A percentile compares a stretch with the other conserved stretches of the same genome.
Evolutionary conservation across 2,797 vertebrate genomes (phyloP).

Genomic region (Antrozous pallidus): DNA sequence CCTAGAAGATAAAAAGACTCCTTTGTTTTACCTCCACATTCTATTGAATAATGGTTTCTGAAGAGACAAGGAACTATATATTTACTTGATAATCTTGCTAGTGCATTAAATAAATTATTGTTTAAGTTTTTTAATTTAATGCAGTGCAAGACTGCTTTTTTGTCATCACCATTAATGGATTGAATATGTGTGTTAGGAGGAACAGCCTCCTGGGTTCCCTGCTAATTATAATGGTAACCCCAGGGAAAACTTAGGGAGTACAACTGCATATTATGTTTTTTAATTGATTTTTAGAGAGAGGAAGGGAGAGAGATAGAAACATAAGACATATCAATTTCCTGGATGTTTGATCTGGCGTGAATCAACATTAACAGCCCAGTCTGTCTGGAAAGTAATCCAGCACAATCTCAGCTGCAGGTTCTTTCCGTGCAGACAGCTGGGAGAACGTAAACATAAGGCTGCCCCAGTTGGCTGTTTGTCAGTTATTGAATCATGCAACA

Average conservation of each 20-base stretch:
- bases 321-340: neutral
- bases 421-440: neutral
- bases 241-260: neutral
- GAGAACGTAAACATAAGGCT: neutral
- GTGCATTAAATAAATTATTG: neutral
- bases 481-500: neutral
- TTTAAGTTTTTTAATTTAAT: neutral
- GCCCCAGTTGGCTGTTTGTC: conserved; percentile 42
- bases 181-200: neutral
- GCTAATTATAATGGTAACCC: neutral
- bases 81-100: neutral
- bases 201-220: neutral
- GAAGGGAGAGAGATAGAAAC: too few relatives aligned
- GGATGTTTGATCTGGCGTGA: neutral
- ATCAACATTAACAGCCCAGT: neutral
- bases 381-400: neutral
- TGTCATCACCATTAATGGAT: neutral
- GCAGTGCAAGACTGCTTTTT: neutral
- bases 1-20: neutral
- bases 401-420: neutral
- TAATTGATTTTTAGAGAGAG: too few relatives aligned
- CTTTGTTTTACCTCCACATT: neutral
- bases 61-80: neutral
- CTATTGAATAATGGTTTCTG: neutral
- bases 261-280: neutral